Evolutionary conservation across 2,113 vertebrate species (phyloP).

Genomic region (Sinocyclocheilus anshuiensis): DNA sequence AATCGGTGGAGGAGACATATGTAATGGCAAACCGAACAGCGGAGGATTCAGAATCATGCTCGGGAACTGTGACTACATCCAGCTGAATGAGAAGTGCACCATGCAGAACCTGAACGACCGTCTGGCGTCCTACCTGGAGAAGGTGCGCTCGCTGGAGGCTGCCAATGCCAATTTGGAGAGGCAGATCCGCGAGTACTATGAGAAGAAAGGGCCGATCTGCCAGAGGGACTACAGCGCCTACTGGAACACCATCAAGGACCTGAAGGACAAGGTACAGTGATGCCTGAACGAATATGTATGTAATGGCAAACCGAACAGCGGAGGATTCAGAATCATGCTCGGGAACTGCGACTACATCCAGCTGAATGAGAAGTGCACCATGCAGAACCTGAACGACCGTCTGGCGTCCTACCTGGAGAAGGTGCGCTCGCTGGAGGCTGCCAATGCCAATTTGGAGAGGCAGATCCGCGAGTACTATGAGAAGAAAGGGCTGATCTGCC

Average conservation of each 20-base stretch:
- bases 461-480: slow-evolving; percentile 89
- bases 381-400: slow-evolving; percentile 93
- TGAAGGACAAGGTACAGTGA: slow-evolving; percentile 89
- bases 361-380: slow-evolving; percentile 89
- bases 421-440: slow-evolving; percentile 70
- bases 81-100: slow-evolving; percentile 88
- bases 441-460: slow-evolving; percentile 75
- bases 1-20: slow-evolving; percentile 22
- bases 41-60: slow-evolving; percentile 27
- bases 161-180: slow-evolving; percentile 76
- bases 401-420: slow-evolving; percentile 90
- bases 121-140: slow-evolving; percentile 88
- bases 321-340: slow-evolving; percentile 26
- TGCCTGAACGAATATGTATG: too few relatives aligned
- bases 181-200: slow-evolving; percentile 88
- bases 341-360: slow-evolving; percentile 55
- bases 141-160: slow-evolving; percentile 73
- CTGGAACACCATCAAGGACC: slow-evolving; percentile 84
- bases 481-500: slow-evolving; percentile 77
- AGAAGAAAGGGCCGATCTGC: slow-evolving; percentile 78
- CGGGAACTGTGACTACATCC: slow-evolving; percentile 53
- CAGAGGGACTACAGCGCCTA: slow-evolving; percentile 83
- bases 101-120: slow-evolving; percentile 95
- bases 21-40: neutral
- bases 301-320: neutral